Conservation (phyloP, 2,888 invertebrate genomes). For the Pterostichus niger region DNA sequence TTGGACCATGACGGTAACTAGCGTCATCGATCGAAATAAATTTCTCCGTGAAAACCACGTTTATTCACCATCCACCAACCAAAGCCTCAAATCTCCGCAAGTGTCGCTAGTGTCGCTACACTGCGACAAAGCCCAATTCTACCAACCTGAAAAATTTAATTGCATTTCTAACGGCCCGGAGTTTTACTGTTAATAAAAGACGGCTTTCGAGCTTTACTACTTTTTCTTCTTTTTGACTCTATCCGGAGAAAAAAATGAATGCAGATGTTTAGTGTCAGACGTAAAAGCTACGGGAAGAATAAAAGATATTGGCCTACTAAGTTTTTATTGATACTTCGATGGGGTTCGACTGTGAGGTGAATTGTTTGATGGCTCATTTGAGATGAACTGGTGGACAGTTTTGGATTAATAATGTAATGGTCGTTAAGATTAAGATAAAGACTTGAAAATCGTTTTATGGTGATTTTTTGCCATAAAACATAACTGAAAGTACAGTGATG, state of each 20-base stretch:
- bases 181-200: constrained; percentile 66
- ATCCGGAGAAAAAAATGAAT: constrained; percentile 37
- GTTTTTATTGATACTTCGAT: constrained; percentile 39
- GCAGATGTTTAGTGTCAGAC: constrained; percentile 59
- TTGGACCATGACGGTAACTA: not conserved
- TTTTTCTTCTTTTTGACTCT: constrained; percentile 17
- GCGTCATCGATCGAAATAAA: constrained; percentile 1
- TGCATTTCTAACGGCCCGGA: constrained; percentile 46
- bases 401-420: not conserved
- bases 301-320: constrained; percentile 61
- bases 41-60: not conserved
- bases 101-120: constrained; percentile 11
- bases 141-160: constrained; percentile 59
- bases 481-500: no score
- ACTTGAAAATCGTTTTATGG: constrained; percentile 1
- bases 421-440: not conserved
- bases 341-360: not conserved
- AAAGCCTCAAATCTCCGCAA: constrained; percentile 37
- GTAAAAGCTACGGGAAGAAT: constrained; percentile 47
- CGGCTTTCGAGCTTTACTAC: constrained; percentile 44
- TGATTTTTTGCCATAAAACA: no score
- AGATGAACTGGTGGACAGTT: not conserved
- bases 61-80: not conserved
- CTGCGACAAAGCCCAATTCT: constrained; percentile 14
- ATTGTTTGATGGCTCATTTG: constrained; percentile 7